Evolutionary conservation across 2,888 invertebrate species (phyloP).

Genomic region (Athalia rosae): DNA sequence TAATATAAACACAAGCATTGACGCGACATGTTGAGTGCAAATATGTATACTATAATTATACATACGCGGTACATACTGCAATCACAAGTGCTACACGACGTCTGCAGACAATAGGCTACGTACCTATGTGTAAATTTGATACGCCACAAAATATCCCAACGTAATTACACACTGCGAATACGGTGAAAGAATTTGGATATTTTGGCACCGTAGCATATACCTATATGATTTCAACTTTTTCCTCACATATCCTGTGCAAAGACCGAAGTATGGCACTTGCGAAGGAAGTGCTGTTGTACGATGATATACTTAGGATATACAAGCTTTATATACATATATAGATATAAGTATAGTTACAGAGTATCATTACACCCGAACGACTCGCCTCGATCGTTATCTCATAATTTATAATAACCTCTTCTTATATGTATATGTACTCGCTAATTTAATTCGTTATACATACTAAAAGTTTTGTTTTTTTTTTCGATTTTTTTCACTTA

Average conservation of each 20-base stretch:
- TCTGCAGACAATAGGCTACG: no score
- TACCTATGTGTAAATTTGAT: conserved; percentile 54
- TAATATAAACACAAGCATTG: conserved; percentile 70
- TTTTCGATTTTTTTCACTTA: not conserved
- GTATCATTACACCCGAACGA: conserved; percentile 18
- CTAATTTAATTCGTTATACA: not conserved
- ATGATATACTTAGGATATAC: conserved; percentile 51
- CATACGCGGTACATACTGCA: not conserved
- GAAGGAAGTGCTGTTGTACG: not conserved
- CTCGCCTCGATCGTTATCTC: conserved; percentile 5
- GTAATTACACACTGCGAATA: no score
- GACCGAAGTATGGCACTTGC: not conserved
- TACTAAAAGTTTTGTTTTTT: not conserved
- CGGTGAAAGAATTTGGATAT: no score
- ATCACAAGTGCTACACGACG: not conserved
- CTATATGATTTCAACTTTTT: no score
- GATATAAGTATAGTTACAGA: conserved; percentile 52
- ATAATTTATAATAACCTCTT: conserved; percentile 17
- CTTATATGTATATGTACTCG: not conserved
- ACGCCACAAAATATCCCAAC: not conserved
- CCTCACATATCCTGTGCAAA: no score
- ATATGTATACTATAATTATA: not conserved
- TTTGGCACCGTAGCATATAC: no score
- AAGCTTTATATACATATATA: conserved; percentile 68
- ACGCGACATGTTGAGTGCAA: conserved; percentile 58